A percentile compares a stretch with the other conserved stretches of the same genome.
Evolutionary conservation across 2,888 invertebrate species (phyloP).

Genomic region (Coelopa pilipes): DNA sequence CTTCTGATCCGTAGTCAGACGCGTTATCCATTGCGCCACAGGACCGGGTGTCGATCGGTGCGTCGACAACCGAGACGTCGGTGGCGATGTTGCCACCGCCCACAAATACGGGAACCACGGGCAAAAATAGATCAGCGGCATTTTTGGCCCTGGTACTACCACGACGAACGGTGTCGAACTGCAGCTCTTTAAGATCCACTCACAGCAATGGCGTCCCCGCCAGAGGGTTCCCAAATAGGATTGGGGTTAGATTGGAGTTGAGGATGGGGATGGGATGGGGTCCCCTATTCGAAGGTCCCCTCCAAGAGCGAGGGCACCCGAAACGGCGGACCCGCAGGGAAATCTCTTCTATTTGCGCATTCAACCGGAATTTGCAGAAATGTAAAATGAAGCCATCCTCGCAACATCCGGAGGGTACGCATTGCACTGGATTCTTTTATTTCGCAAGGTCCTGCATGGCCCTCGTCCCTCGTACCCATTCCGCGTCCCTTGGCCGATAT

Average conservation of each 20-base stretch:
- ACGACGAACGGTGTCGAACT: no score
- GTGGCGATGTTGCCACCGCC: no score
- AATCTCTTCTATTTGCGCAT: slow-evolving; percentile 42
- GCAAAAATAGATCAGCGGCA: no score
- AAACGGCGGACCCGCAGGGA: slow-evolving; percentile 30
- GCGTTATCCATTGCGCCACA: slow-evolving; percentile 69
- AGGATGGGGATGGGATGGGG: no score
- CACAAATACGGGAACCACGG: no score
- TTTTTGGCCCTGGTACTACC: no score
- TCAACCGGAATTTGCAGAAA: slow-evolving; percentile 35
- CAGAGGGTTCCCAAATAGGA: no score
- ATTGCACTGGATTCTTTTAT: slow-evolving; percentile 36
- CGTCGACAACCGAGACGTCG: no score
- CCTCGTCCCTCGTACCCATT: no score
- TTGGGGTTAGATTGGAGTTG: no score
- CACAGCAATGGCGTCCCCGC: no score
- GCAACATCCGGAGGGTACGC: slow-evolving; percentile 28
- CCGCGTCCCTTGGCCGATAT: slow-evolving; percentile 29
- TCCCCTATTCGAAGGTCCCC: neutral
- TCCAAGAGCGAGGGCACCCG: neutral
- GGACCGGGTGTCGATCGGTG: slow-evolving; percentile 53
- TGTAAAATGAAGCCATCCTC: slow-evolving; percentile 33
- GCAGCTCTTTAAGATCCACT: no score
- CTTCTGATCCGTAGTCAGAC: slow-evolving; percentile 69
- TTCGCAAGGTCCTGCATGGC: slow-evolving; percentile 30